Evolutionary conservation across 2,888 invertebrate genomes (phyloP), one percentile per base, ranked within the genome.

Genomic region (Coenonympha arcania): DNA sequence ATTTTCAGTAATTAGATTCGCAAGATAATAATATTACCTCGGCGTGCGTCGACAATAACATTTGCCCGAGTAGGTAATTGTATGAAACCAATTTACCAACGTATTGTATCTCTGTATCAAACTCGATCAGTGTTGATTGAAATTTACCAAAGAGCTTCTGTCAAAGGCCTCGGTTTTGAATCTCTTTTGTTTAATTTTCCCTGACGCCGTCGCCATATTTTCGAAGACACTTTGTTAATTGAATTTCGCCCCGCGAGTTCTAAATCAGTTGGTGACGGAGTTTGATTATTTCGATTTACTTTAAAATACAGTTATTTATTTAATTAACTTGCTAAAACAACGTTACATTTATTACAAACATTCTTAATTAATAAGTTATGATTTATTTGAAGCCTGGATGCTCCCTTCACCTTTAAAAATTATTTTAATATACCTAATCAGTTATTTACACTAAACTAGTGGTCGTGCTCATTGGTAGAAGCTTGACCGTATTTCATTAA

Each of bases 51-150:
- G 20, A 6, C 15, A 19, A 13, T 9, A 15, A 22, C 8, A n/a
- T 39, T 39, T 22, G 15, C 24, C 9, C 22, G 6, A 39, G 20
- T 44, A 46, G 13, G 4, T n/a, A n/a, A n/a, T 48, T 15, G 15
- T 41, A 37, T 26, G 24, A 11, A 39, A 31, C 8, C 28, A 41
- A 19, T 33, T 18, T 44, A 34, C 8, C 36, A 5, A 37, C 15
- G 24, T 28, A 44, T 16, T 20, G 19, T 43, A 37, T n/a, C 36
- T n/a, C 11, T 39, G 44, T 50, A 48, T 48, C 48, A 34, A 43
- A 52, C 42, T 49, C 48, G 26, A 51, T 51, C 30, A 39, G 46
- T 52, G 22, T 55, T 52, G 45, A 52, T 55, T 55, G 41, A 52
- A 52, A 52, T 52, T 52, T 37, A 40, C 46, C 31, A 49, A 53